phyloP scores from a whole-genome alignment of 2,113 vertebrate species.

The Zosterops pallidus region DNA sequence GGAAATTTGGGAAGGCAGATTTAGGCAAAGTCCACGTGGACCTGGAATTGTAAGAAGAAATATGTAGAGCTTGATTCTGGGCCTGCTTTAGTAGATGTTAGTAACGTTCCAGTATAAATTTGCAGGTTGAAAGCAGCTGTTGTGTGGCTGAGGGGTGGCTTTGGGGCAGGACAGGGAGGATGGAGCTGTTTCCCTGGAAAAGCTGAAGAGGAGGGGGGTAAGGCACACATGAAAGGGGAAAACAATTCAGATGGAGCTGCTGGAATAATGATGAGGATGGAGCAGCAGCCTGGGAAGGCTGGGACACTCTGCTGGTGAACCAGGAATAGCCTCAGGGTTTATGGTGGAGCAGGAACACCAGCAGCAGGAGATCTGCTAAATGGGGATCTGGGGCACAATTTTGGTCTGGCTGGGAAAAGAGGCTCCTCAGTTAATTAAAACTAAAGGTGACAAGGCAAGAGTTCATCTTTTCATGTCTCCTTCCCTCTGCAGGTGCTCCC shows the following conservation, averaged over 20 bases:
- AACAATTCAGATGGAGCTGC: neutral
- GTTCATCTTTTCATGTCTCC: neutral
- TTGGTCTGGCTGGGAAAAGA: neutral
- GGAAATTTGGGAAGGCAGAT: neutral
- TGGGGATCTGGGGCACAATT: neutral
- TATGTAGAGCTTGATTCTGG: neutral
- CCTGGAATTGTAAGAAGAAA: neutral
- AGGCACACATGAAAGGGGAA: accelerated
- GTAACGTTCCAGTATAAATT: neutral
- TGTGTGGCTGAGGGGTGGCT: neutral
- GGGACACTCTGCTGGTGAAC: neutral
- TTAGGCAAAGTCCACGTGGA: accelerated
- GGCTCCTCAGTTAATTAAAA: neutral
- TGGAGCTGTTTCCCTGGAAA: neutral
- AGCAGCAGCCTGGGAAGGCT: neutral
- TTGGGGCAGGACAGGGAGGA: neutral
- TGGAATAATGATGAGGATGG: neutral
- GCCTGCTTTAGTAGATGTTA: neutral
- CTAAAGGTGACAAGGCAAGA: neutral
- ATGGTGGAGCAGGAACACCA: neutral
- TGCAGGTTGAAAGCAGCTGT: neutral
- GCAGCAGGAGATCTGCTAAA: neutral
- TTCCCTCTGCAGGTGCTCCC: neutral
- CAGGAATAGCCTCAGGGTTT: neutral
- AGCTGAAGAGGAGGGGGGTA: neutral